Base-by-base conservation (phyloP, 2,888 invertebrate species). In the Drosophila putrida region DNA sequence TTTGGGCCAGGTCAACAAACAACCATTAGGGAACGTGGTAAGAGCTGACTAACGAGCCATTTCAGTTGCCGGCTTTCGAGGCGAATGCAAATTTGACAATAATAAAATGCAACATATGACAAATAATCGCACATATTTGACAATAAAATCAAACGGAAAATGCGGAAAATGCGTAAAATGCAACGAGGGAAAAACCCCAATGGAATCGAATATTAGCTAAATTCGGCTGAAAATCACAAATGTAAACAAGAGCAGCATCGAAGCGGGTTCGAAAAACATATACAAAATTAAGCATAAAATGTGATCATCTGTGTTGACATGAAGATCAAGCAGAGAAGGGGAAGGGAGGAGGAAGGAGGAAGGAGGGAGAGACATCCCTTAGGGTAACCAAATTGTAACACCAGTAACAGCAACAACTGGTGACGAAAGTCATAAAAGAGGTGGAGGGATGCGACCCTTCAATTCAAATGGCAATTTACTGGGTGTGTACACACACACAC, bases 261-360 rank as follows among this genome's bases (percentile, higher is more conserved):
- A 61, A 63, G 33, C 20, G 36, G 43, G 39, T 25, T 25, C 46
- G 58, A 38, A 57, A 20, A n/a, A 20, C 44, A 41, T 13, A 58
- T 33, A 54, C 35, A 53, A 86, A 86, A 83, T 71, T 87, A 87
- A 74, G 80, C 77, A 82, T 71, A 90, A 91, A 92, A 91, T 92
- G 91, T 92, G 91, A 92, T 91, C 91, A 92, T 91, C 92, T 91
- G 91, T 92, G 91, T 91, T 91, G 91, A 92, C 91, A 91, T 80
- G 90, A 87, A 90, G 92, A 91, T 91, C 91, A 92, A 88, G 88
- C 78, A 60, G 55, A 11, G 27, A 31, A 33, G 31, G 27, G 28
- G 39, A 31, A 2, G 13, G 13, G 27, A 13, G 4, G 13, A n/a
- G 10, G 15, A 0, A 36, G 35, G 11, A 6, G 11, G 28, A 46